These are phyloP conservation scores for Rhinichthys osculus DNA, from an alignment of 2,797 vertebrate genomes.

Conservation along the genomic window DNA sequence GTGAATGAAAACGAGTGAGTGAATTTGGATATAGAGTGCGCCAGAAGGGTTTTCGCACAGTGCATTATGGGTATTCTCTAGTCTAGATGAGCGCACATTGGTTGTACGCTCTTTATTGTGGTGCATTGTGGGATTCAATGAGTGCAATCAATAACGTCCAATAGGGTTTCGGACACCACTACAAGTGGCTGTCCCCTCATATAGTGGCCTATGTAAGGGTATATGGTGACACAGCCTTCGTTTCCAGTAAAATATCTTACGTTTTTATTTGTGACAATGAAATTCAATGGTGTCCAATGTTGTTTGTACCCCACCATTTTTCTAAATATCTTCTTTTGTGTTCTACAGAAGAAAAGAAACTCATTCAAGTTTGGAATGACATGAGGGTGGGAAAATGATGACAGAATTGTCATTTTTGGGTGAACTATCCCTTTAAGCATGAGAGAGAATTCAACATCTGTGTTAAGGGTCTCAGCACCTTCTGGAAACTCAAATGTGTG, in stretches of 20 bases:
- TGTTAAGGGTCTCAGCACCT: not conserved
- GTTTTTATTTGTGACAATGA: too few relatives aligned
- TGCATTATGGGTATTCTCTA: too few relatives aligned
- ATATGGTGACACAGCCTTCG: not conserved
- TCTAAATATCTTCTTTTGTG: not conserved
- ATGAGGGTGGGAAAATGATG: not conserved
- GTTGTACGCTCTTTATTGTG: too few relatives aligned
- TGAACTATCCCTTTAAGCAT: not conserved
- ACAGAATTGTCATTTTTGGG: not conserved
- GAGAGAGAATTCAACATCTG: not conserved
- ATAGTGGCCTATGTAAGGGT: too few relatives aligned
- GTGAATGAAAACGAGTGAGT: too few relatives aligned
- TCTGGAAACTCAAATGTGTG: slow-evolving; percentile 1
- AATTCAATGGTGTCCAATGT: not conserved
- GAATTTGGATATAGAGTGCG: too few relatives aligned
- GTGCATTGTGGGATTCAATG: too few relatives aligned
- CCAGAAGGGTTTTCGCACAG: too few relatives aligned
- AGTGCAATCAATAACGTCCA: too few relatives aligned
- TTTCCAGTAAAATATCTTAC: not conserved
- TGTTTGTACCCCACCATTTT: not conserved
- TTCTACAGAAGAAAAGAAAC: not conserved
- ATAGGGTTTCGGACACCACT: too few relatives aligned
- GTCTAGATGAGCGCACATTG: too few relatives aligned
- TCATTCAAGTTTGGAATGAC: not conserved
- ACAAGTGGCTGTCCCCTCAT: too few relatives aligned